Evolutionary conservation across 2,113 vertebrate species (phyloP), one percentile per base, ranked within the genome.

Genomic region (Conger conger): DNA sequence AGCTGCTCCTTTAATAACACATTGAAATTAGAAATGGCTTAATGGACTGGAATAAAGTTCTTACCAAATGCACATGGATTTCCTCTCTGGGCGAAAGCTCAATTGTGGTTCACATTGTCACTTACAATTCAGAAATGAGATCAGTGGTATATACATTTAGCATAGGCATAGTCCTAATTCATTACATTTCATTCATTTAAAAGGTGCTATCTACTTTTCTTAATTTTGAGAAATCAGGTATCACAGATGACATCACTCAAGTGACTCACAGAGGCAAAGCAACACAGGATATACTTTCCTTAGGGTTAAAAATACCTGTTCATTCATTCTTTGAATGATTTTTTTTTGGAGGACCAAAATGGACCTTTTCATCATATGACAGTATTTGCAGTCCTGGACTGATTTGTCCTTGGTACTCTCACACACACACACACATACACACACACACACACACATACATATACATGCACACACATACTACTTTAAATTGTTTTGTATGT

Each of bases 371-470:
- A 73, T 73, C 68, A 2, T 18, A 27, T 63, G 7, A 73, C 68
- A 30, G n/a, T 0, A 33, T 33, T 73, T n/a, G n/a, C 1, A 73
- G n/a, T 15, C 20, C 57, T 27, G 57, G 57, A 63, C 7, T 27
- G 57, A 63, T 23, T 63, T 0, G n/a, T 68, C 60, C 60, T 73
- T 20, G 18, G 3, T 60, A n/a, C 23, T 45, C 18, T 27, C 37
- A 80, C 79, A 80, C 79, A 80, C 38, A 40, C 79, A 80, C 38
- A 38, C 79, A 80, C 42, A 53, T 42, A 50, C 8, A n/a, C 80
- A 81, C 40, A 81, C 42, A 50, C 80, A 81, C 45, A 45, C 42
- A 80, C 79, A 80, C 40, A 50, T 42, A 80, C 42, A 30, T n/a
- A 80, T 23, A 80, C 79, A 50, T 27, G 50, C 40, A 80, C 42